A percentile compares a stretch with the other conserved stretches of the same genome.
Conservation (phyloP, 2,113 vertebrate genomes). For the Alosa alosa region DNA sequence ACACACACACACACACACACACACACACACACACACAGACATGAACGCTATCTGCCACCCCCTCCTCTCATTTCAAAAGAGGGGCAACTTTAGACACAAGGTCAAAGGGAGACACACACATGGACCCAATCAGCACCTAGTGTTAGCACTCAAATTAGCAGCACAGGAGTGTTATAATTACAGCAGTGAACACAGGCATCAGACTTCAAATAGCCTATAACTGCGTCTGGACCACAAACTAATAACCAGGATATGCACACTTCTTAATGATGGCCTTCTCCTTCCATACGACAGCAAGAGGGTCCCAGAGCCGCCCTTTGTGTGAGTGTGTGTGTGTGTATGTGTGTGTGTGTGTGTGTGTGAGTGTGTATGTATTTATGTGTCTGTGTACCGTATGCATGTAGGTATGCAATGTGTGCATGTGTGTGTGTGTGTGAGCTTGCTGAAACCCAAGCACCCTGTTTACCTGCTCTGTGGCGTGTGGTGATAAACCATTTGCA, state of each 20-base stretch:
- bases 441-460: conserved; percentile 53
- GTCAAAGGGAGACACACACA: conserved; percentile 13
- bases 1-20: no score
- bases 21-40: no score
- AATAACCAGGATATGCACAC: no score
- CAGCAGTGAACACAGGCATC: not conserved
- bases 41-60: not conserved
- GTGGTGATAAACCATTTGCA: conserved; percentile 43
- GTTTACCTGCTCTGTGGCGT: conserved; percentile 48
- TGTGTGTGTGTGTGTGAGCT: not conserved
- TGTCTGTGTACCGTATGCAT: not conserved
- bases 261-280: no score
- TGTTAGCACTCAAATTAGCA: not conserved
- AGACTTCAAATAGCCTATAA: no score
- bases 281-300: no score
- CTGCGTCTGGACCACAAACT: no score
- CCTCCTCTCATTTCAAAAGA: conserved; percentile 13
- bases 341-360: not conserved
- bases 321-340: not conserved
- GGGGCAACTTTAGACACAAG: conserved; percentile 22
- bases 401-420: not conserved
- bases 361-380: not conserved
- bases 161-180: not conserved
- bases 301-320: no score
- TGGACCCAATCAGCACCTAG: not conserved